Evolutionary conservation across 1,140 invertebrate genomes (phyloP).

Genomic region (Brachionus plicatilis): DNA sequence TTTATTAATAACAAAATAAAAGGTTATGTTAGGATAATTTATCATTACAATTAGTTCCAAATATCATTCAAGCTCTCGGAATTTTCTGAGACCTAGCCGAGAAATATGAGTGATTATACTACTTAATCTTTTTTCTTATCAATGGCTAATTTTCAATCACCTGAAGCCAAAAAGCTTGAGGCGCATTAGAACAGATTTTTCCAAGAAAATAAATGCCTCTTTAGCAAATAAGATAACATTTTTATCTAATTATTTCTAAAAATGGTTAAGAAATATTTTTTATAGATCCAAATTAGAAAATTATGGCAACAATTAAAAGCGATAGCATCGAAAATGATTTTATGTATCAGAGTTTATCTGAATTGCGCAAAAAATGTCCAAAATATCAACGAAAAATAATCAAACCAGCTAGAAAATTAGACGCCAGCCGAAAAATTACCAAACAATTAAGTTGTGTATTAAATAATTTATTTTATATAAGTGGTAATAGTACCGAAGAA

Average conservation of each 20-base stretch:
- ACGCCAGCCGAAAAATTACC: neutral
- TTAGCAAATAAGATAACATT: neutral
- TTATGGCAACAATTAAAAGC: neutral
- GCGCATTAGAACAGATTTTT: neutral
- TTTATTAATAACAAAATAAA: neutral
- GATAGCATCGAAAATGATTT: neutral
- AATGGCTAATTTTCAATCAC: neutral
- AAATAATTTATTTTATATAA: neutral
- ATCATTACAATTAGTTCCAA: neutral
- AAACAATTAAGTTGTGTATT: slow-evolving; percentile 7
- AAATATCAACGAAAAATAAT: neutral
- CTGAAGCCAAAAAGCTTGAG: neutral
- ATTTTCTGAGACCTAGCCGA: neutral
- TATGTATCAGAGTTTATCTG: neutral
- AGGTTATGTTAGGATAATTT: neutral
- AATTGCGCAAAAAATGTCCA: neutral
- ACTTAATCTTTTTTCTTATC: neutral
- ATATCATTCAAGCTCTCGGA: neutral
- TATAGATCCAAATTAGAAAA: neutral
- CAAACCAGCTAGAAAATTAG: neutral
- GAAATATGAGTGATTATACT: neutral
- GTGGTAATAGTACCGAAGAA: neutral
- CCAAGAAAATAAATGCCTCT: neutral
- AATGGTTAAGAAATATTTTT: neutral
- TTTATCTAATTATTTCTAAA: neutral